phyloP scores from a whole-genome alignment of 2,888 invertebrate species.

The Dascillus cervinus region DNA sequence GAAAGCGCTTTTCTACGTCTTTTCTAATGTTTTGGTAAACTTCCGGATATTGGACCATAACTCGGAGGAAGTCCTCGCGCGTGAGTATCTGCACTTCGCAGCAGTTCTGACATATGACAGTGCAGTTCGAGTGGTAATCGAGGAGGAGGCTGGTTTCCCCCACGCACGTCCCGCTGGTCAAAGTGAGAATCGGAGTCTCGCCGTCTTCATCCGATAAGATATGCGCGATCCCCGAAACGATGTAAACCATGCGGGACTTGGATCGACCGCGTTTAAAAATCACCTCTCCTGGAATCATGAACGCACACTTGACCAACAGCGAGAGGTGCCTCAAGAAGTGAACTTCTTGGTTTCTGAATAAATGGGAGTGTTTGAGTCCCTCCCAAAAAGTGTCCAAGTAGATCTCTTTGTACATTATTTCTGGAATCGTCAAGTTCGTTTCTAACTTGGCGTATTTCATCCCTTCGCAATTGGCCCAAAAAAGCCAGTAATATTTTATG shows the following conservation, averaged over 20 bases:
- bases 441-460: slow-evolving; percentile 6
- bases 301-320: slow-evolving; percentile 14
- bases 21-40: slow-evolving; percentile 10
- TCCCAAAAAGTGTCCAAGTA: slow-evolving; percentile 20
- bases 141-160: slow-evolving; percentile 19
- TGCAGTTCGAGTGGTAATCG: slow-evolving; percentile 17
- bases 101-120: slow-evolving; percentile 20
- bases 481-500: slow-evolving; percentile 1
- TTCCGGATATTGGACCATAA: slow-evolving; percentile 17
- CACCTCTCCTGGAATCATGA: slow-evolving; percentile 21
- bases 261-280: slow-evolving; percentile 14
- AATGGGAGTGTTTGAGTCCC: slow-evolving; percentile 20
- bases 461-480: slow-evolving; percentile 13
- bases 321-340: slow-evolving; percentile 18
- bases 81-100: slow-evolving; percentile 20
- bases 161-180: slow-evolving; percentile 21
- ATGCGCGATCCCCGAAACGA: slow-evolving; percentile 22
- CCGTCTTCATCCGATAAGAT: slow-evolving; percentile 24
- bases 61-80: slow-evolving; percentile 15
- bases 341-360: slow-evolving; percentile 18
- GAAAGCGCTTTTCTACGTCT: slow-evolving; percentile 10
- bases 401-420: slow-evolving; percentile 15
- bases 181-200: slow-evolving; percentile 23
- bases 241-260: slow-evolving; percentile 21
- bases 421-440: slow-evolving; percentile 15